These are phyloP conservation scores for Phrynocephalus guinanensis DNA, from an alignment of 2,797 vertebrate genomes.

Conservation along the genomic window DNA sequence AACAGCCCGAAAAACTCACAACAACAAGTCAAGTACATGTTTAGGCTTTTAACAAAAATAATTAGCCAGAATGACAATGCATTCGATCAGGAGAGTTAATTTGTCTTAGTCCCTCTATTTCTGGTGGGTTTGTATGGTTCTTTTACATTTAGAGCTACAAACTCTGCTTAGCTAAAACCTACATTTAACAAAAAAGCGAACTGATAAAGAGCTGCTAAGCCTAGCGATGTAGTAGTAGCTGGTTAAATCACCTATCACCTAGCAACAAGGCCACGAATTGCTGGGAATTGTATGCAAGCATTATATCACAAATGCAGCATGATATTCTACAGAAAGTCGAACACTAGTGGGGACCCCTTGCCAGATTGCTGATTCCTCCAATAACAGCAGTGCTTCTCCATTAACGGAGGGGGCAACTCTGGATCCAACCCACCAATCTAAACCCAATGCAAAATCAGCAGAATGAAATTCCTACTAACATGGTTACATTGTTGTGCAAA, in stretches of 20 bases:
- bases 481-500: no score
- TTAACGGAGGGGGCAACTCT: background rate
- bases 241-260: background rate
- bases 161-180: background rate
- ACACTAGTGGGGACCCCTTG: background rate
- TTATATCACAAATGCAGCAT: background rate
- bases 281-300: background rate
- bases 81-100: background rate
- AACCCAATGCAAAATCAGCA: no score
- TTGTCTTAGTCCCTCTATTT: background rate
- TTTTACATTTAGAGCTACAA: background rate
- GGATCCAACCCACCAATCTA: background rate
- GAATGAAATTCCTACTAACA: no score
- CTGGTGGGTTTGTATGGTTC: background rate
- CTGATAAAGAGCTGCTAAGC: background rate
- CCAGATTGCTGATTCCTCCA: background rate
- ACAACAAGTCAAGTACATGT: no score
- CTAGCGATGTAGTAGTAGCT: background rate
- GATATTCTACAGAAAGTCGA: conserved; percentile 2
- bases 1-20: no score
- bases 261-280: background rate
- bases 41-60: background rate
- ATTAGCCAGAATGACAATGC: no score
- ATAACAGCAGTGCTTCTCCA: background rate
- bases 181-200: conserved; percentile 8